Evolutionary conservation across 64 coral and sea anemone genomes (phyloP), one percentile per base, ranked within the genome.

Genomic region (Pocillopora verrucosa): DNA sequence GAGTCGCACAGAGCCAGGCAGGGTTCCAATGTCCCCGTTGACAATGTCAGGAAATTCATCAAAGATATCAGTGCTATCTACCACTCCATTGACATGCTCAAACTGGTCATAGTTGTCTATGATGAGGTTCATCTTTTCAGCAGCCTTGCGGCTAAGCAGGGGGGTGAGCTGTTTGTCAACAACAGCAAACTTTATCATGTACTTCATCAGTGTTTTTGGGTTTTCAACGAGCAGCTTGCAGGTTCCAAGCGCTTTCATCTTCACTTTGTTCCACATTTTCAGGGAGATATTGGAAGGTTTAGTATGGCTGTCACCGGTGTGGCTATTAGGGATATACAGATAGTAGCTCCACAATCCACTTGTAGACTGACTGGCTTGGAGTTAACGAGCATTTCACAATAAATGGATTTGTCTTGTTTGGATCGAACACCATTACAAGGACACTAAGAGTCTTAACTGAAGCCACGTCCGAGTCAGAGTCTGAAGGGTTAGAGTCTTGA

Each of bases 271-370:
- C 85, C 86, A 94, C 88, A 90, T 90, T 56, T 86, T 20, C 0
- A 89, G 87, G 25, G 84, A 58, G 38, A 84, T 70, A 6, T 87
- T 80, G 19, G 87, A 87, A 1, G 14, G 60, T 36, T 88, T 25
- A 74, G 80, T 13, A 34, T 57, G 80, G 61, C 51, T 91, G 20
- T 88, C 73, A 65, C 82, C n/a, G 75, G 77, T 65, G 10, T 61
- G 70, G 60, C 86, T 93, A 64, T 61, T 81, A 11, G 79, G 89
- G 13, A 84, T 90, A 75, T 61, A 25, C 78, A 37, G 1, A 90
- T 65, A 11, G 89, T 86, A 74, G 90, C 84, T 34, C 91, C 91
- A 84, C 84, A 92, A 58, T 92, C 84, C 37, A 91, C 74, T 74
- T 91, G 80, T 3, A 86, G 76, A 25, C 45, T 87, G 35, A 92